A percentile compares a stretch with the other conserved stretches of the same genome.
Evolutionary conservation across 2,888 invertebrate genomes (phyloP).

Genomic region (Leptopilina myrica): DNA sequence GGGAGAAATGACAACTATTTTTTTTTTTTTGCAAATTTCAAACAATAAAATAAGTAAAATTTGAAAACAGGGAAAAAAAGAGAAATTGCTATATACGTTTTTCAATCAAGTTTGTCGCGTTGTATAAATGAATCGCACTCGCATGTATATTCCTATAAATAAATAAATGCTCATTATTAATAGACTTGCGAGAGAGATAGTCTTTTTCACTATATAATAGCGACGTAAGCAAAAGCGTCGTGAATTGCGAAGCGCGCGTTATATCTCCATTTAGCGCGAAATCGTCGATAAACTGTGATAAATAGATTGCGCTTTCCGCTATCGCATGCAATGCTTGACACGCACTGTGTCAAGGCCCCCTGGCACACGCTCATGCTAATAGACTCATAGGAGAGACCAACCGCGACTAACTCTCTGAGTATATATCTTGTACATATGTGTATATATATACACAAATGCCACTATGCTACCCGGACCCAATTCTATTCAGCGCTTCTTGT

Average conservation of each 20-base stretch:
- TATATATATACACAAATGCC: conserved; percentile 4
- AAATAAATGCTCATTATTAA: conserved; percentile 54
- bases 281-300: conserved; percentile 73
- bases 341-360: conserved; percentile 75
- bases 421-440: neutral
- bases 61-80: no score
- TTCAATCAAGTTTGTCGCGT: neutral
- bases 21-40: no score
- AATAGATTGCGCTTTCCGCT: conserved; percentile 75
- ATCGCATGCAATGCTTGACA: conserved; percentile 73
- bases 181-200: conserved; percentile 45
- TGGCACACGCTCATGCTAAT: conserved; percentile 71
- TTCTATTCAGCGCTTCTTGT: no score
- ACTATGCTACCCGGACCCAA: no score
- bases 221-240: conserved; percentile 32
- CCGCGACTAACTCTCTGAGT: conserved; percentile 46
- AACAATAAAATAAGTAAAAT: no score
- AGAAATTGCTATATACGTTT: no score
- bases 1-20: no score
- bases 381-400: conserved; percentile 59
- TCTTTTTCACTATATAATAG: neutral
- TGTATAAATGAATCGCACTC: neutral
- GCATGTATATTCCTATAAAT: conserved; percentile 47
- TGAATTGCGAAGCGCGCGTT: conserved; percentile 50
- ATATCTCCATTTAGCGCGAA: conserved; percentile 63